Evolutionary conservation across 1,140 invertebrate genomes (phyloP).

Genomic region (Maniola jurtina): DNA sequence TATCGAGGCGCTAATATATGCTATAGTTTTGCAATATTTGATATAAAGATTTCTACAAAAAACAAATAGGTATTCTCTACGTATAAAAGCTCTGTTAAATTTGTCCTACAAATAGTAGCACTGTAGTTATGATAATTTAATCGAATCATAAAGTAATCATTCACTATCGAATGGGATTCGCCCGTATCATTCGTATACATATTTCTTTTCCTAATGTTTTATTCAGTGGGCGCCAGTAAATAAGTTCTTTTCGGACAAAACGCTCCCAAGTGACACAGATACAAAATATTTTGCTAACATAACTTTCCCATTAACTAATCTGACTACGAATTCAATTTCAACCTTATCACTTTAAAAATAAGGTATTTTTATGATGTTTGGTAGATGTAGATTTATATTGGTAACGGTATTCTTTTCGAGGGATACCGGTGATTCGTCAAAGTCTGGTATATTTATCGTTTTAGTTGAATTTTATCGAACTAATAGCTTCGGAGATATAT

Average conservation of each 20-base stretch:
- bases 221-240: constrained; percentile 69
- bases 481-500: constrained; percentile 74
- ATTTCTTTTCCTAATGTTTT: constrained; percentile 69
- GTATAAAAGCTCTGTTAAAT: too few species aligned
- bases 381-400: constrained; percentile 32
- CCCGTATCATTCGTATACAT: constrained; percentile 39
- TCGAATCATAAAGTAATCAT: background rate
- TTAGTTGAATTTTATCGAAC: constrained; percentile 78
- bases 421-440: constrained; percentile 75
- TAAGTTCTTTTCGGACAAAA: constrained; percentile 75
- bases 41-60: too few species aligned
- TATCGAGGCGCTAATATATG: too few species aligned
- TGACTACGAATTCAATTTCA: constrained; percentile 4
- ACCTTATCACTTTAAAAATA: constrained; percentile 22
- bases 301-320: constrained; percentile 2
- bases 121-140: constrained; percentile 2
- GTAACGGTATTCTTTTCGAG: constrained; percentile 63
- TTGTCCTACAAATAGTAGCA: too few species aligned
- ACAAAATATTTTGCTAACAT: constrained; percentile 57
- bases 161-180: constrained; percentile 12
- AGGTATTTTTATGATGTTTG: constrained; percentile 1
- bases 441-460: constrained; percentile 77
- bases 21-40: too few species aligned
- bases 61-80: too few species aligned
- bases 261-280: constrained; percentile 74